These are phyloP conservation scores for Antennarius maculatus DNA, from an alignment of 2,797 vertebrate genomes.

Conservation along the genomic window DNA sequence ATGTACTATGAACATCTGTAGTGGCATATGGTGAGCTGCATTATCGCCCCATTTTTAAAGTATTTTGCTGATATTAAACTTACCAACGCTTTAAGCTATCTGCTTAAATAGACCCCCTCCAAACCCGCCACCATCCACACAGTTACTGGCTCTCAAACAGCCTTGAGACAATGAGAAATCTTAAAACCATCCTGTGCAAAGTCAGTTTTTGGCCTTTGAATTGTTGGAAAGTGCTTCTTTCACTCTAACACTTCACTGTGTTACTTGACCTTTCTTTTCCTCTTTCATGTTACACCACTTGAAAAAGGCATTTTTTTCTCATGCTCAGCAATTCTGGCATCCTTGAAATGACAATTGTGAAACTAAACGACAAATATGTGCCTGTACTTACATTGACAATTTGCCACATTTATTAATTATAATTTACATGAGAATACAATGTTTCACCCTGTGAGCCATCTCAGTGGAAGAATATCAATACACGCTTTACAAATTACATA, in stretches of 20 bases:
- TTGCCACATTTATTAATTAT: constrained; percentile 10
- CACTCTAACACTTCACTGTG: neutral
- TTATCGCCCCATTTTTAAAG: constrained; percentile 33
- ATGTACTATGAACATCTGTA: constrained; percentile 58
- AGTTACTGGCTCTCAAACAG: constrained; percentile 1
- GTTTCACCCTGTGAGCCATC: neutral
- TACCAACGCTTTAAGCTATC: constrained; percentile 33
- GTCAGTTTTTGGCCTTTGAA: constrained; percentile 3
- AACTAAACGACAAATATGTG: constrained; percentile 23
- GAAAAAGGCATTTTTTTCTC: constrained; percentile 2
- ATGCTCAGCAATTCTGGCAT: neutral
- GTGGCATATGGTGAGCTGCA: constrained; percentile 49
- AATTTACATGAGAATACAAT: neutral
- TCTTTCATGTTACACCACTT: constrained; percentile 11
- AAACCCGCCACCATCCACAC: neutral
- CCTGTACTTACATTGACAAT: neutral
- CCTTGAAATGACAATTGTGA: neutral
- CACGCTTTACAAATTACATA: neutral
- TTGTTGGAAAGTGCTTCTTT: constrained; percentile 6
- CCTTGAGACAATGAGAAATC: constrained; percentile 27
- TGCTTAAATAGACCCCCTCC: constrained; percentile 14
- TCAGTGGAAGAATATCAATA: neutral
- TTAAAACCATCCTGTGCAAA: constrained; percentile 28
- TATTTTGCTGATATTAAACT: constrained; percentile 53
- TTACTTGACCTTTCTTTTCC: constrained; percentile 18